These are phyloP conservation scores for Rhopalosiphum maidis DNA, from an alignment of 1,140 invertebrate species.

Conservation along the genomic window DNA sequence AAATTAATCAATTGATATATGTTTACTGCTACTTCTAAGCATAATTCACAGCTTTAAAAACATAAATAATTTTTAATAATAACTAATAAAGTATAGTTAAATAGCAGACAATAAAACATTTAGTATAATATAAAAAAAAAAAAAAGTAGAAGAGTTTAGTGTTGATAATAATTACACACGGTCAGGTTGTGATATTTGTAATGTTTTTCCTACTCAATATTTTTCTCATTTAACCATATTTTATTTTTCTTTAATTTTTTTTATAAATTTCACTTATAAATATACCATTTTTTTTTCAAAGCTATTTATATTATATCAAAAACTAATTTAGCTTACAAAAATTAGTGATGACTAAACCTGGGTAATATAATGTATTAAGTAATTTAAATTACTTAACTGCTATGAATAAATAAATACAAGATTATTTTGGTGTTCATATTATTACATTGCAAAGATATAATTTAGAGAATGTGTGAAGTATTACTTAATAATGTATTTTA, in stretches of 20 bases:
- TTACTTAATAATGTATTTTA: slow-evolving; percentile 25
- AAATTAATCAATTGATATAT: neutral
- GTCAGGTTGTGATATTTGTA: slow-evolving; percentile 52
- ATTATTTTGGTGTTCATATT: neutral
- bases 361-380: neutral
- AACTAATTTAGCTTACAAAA: neutral
- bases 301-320: neutral
- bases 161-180: neutral
- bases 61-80: neutral
- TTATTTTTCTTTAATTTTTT: neutral
- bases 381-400: neutral
- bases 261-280: neutral
- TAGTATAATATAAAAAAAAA: neutral
- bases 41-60: neutral
- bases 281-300: neutral
- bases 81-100: neutral
- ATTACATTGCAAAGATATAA: neutral
- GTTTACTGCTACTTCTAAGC: neutral
- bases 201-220: neutral
- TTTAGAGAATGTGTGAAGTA: neutral
- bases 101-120: slow-evolving; percentile 41
- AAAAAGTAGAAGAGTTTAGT: neutral
- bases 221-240: neutral
- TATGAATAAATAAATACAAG: neutral
- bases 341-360: neutral